Percentiles rank a stretch among this genome's conserved stretches.
Evolutionary conservation across 2,888 invertebrate genomes (phyloP).

Genomic region (Choreutis nemorana): DNA sequence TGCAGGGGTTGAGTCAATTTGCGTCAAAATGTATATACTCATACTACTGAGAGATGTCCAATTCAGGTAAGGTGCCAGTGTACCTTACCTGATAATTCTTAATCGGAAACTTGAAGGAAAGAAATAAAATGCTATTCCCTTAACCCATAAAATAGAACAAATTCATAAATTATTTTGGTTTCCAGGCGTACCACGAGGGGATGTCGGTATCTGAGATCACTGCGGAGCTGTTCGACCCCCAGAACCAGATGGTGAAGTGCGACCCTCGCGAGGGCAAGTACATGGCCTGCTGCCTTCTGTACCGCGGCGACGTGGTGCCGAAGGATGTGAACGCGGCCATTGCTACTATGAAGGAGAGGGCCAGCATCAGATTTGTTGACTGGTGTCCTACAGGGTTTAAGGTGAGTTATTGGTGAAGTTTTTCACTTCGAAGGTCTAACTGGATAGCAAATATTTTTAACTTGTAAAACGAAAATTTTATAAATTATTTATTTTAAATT

Average conservation of each 20-base stretch:
- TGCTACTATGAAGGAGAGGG: conserved; percentile 78
- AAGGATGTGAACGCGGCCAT: conserved; percentile 89
- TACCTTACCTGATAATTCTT: too few species aligned
- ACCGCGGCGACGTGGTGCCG: conserved; percentile 89
- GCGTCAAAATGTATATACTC: too few species aligned
- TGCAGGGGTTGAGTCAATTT: too few species aligned
- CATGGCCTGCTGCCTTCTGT: conserved; percentile 89
- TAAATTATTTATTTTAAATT: too few species aligned
- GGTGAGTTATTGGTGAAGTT: conserved; percentile 41
- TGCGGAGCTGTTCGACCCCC: conserved; percentile 86
- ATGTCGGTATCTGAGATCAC: conserved; percentile 85
- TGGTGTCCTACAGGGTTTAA: conserved; percentile 96
- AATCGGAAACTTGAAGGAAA: too few species aligned
- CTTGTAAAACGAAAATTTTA: too few species aligned
- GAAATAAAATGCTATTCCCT: too few species aligned
- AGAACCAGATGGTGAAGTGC: conserved; percentile 91
- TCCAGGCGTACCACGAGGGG: conserved; percentile 72
- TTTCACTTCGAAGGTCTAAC: conserved; percentile 7
- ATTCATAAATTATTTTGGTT: neutral
- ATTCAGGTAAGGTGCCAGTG: too few species aligned
- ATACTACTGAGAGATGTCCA: too few species aligned
- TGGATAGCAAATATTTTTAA: too few species aligned
- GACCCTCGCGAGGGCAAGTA: conserved; percentile 86
- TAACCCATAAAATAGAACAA: neutral
- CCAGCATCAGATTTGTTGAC: conserved; percentile 88